Conservation (phyloP, 2,113 vertebrate species). For the Odontophorus gujanensis region DNA sequence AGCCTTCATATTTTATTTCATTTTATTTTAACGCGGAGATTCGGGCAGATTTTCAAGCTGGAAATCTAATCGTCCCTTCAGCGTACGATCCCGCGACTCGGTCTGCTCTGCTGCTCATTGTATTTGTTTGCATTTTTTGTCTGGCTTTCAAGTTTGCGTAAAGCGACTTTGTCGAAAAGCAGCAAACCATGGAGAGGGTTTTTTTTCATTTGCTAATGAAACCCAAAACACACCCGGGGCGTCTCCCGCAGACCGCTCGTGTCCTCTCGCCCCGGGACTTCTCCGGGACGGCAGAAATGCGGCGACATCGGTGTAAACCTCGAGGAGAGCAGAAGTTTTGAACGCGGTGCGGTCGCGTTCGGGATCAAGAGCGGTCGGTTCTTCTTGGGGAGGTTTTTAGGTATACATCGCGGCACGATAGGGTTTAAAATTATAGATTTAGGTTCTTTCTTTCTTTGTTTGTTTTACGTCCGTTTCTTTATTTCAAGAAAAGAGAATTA, state of each 20-base stretch:
- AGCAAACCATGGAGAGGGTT: neutral
- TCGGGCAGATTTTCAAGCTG: neutral
- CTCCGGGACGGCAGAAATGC: neutral
- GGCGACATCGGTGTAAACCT: no score
- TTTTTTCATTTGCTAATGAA: neutral
- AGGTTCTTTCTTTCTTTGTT: neutral
- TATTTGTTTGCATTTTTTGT: neutral
- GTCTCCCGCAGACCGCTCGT: neutral
- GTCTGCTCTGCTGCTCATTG: neutral
- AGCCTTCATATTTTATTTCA: neutral
- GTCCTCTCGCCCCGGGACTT: neutral
- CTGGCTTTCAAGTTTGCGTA: neutral
- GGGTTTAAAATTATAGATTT: neutral
- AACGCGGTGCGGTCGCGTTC: neutral
- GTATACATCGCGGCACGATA: no score
- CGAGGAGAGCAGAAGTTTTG: neutral
- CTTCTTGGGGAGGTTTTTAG: neutral
- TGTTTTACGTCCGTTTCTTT: neutral
- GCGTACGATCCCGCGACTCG: neutral
- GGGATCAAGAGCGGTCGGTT: neutral
- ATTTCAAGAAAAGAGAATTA: neutral
- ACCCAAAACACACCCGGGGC: neutral
- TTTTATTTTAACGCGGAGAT: neutral
- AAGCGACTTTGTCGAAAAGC: neutral
- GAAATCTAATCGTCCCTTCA: neutral